A percentile compares a stretch with the other conserved stretches of the same genome.
Evolutionary conservation across 2,113 vertebrate genomes (phyloP).

Genomic region (Heptranchias perlo): DNA sequence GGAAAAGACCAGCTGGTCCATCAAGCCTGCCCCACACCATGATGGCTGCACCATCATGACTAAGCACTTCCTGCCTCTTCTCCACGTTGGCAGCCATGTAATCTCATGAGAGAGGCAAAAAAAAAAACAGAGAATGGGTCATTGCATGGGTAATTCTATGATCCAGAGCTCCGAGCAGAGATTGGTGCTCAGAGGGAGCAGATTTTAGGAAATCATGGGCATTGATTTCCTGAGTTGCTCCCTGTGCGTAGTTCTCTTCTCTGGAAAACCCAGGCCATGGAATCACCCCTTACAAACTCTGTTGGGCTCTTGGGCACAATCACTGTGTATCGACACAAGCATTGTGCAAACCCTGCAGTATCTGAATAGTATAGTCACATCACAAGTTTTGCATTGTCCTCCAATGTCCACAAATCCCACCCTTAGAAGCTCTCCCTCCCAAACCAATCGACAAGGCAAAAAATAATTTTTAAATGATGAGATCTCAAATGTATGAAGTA

Average conservation of each 20-base stretch:
- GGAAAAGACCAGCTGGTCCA: too few relatives aligned
- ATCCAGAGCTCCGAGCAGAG: not conserved
- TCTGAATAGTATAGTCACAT: not conserved
- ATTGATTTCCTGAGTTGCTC: not conserved
- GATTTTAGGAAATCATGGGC: not conserved
- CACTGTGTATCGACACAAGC: not conserved
- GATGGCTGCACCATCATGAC: too few relatives aligned
- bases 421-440: not conserved
- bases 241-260: not conserved
- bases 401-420: not conserved
- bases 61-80: too few relatives aligned
- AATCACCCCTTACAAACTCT: not conserved
- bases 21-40: too few relatives aligned
- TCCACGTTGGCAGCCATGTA: too few relatives aligned
- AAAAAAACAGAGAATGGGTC: too few relatives aligned
- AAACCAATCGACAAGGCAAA: not conserved
- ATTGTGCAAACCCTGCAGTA: not conserved
- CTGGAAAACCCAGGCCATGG: not conserved
- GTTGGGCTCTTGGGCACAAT: not conserved
- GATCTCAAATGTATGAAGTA: not conserved
- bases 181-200: not conserved
- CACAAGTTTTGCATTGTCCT: not conserved
- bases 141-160: not conserved
- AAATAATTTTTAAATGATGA: not conserved
- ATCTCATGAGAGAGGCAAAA: too few relatives aligned